Percentiles rank a stretch among this genome's conserved stretches.
phyloP scores from a whole-genome alignment of 2,113 vertebrate species.

The Grus americana region DNA sequence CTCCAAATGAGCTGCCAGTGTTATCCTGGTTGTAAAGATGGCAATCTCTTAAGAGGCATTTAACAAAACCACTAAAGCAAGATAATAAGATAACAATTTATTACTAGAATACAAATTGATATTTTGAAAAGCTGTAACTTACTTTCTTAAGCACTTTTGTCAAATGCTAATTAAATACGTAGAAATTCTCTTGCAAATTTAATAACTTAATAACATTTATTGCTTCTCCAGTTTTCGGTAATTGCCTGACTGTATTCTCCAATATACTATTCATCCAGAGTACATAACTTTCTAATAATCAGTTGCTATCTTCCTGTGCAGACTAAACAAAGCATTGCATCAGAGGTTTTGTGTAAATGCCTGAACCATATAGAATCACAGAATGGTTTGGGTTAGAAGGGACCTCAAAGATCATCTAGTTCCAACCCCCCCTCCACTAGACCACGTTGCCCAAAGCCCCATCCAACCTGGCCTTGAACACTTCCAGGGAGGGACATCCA shows the following conservation, averaged over 20 bases:
- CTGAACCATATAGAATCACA: neutral
- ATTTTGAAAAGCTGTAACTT: slow-evolving; percentile 50
- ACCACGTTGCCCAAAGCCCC: too few species aligned
- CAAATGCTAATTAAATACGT: slow-evolving; percentile 17
- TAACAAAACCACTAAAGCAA: neutral
- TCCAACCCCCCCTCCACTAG: too few species aligned
- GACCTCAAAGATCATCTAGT: too few species aligned
- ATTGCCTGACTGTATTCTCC: neutral
- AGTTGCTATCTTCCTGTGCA: neutral
- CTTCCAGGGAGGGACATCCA: too few species aligned
- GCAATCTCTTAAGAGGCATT: neutral
- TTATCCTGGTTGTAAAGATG: neutral
- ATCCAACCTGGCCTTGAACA: too few species aligned
- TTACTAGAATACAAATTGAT: slow-evolving; percentile 16
- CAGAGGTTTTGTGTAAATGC: neutral
- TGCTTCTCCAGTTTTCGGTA: neutral
- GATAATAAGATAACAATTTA: neutral
- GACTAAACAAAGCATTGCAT: neutral
- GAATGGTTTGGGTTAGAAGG: too few species aligned
- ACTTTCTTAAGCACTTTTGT: slow-evolving; percentile 6
- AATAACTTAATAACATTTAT: slow-evolving; percentile 22
- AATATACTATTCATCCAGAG: neutral
- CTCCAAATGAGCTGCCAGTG: neutral
- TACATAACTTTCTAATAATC: neutral
- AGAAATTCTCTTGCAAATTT: neutral